Conservation (phyloP, 2,113 vertebrate genomes). For the Indicator maculatus region DNA sequence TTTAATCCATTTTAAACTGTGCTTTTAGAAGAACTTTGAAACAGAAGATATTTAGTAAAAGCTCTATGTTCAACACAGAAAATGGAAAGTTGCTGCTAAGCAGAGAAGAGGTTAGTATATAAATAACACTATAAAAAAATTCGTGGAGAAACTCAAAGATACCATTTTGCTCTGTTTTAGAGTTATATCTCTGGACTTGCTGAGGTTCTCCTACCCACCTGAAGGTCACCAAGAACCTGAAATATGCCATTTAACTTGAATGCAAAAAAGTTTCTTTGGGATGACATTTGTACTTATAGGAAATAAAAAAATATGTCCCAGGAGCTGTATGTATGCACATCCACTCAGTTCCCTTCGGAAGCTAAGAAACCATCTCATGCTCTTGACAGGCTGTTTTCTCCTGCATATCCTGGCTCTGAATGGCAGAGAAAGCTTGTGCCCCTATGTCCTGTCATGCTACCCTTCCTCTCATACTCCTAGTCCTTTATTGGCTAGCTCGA, state of each 20-base stretch:
- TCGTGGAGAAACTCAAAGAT: background rate
- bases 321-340: background rate
- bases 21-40: background rate
- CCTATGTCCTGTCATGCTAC: fast-evolving
- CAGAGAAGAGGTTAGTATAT: background rate
- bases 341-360: background rate
- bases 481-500: background rate
- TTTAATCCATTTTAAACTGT: slow-evolving; percentile 5
- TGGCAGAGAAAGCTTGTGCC: background rate
- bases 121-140: background rate
- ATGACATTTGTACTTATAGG: background rate
- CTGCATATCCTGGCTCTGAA: background rate
- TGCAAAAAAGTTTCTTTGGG: background rate
- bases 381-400: background rate
- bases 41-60: background rate
- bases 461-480: background rate
- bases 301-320: background rate
- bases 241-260: background rate
- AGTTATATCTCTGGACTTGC: background rate
- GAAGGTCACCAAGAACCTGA: background rate
- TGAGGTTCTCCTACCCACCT: background rate
- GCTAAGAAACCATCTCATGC: background rate
- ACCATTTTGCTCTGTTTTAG: background rate
- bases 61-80: background rate
- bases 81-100: background rate